Evolutionary conservation across 2,797 vertebrate genomes (phyloP).

Genomic region (Rhincodon typus): DNA sequence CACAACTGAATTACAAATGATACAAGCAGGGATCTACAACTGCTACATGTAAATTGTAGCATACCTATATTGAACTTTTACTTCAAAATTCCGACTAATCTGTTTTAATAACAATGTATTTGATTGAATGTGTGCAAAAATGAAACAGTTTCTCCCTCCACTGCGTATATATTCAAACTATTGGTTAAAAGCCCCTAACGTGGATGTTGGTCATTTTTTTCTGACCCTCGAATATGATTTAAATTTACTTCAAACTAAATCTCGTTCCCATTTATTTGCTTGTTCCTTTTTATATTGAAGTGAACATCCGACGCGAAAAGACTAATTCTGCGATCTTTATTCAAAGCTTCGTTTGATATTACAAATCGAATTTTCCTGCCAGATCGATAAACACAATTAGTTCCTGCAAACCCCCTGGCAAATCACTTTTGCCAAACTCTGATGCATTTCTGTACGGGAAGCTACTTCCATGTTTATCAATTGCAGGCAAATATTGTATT

Average conservation of each 20-base stretch:
- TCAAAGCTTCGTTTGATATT: conserved; percentile 37
- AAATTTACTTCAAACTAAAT: background rate
- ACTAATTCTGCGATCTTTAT: conserved; percentile 33
- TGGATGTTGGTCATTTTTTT: background rate
- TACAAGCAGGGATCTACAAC: too few species aligned
- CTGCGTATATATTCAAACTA: background rate
- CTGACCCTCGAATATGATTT: background rate
- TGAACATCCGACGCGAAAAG: background rate
- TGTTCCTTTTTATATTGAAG: background rate
- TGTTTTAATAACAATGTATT: background rate
- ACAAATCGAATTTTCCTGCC: conserved; percentile 36
- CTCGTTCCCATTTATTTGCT: background rate
- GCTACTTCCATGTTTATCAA: conserved; percentile 28
- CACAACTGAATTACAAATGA: background rate
- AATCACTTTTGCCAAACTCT: conserved; percentile 23
- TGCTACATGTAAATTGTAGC: background rate
- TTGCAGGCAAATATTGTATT: conserved; percentile 16
- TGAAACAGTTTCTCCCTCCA: background rate
- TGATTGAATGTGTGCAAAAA: background rate
- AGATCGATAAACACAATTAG: conserved; percentile 36
- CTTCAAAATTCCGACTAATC: background rate
- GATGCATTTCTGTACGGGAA: conserved; percentile 30
- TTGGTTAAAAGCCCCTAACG: background rate
- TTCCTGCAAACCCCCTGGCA: conserved; percentile 17
- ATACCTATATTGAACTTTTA: background rate